Conservation (phyloP, 2,797 vertebrate genomes). For the Pseudochirops corinnae region DNA sequence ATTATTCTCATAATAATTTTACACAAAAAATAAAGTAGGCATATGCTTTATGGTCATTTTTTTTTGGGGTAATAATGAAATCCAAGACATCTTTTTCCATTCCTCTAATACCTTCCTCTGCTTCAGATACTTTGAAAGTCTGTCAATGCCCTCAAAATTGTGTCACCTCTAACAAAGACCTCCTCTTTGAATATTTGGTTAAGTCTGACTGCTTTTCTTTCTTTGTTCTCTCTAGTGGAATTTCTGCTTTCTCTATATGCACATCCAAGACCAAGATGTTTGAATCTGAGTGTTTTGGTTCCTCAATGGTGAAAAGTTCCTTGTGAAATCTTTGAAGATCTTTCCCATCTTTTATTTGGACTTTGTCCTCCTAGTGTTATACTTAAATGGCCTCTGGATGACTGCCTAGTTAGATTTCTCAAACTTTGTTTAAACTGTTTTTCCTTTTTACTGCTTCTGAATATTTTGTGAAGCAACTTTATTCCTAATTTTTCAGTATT, state of each 20-base stretch:
- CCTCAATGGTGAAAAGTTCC: background rate
- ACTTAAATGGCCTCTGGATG: background rate
- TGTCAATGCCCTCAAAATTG: background rate
- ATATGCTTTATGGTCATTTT: background rate
- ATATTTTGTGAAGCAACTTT: background rate
- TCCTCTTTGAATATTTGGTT: background rate
- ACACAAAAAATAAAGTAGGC: background rate
- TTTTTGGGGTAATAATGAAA: background rate
- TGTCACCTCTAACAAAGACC: background rate
- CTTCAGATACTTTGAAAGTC: background rate
- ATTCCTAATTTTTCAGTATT: background rate
- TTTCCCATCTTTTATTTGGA: background rate
- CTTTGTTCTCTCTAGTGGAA: background rate
- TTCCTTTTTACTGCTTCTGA: background rate
- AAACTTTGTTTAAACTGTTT: background rate
- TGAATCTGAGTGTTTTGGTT: background rate
- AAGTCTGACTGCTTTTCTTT: background rate
- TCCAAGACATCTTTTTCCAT: background rate
- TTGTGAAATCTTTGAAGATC: background rate
- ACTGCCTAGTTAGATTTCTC: background rate
- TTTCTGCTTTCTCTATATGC: background rate
- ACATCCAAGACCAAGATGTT: background rate
- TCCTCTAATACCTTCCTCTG: background rate
- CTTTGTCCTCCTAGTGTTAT: background rate
- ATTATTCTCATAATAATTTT: background rate